These are phyloP conservation scores for Drosophila cardini DNA, from an alignment of 1,140 invertebrate species.

Conservation along the genomic window DNA sequence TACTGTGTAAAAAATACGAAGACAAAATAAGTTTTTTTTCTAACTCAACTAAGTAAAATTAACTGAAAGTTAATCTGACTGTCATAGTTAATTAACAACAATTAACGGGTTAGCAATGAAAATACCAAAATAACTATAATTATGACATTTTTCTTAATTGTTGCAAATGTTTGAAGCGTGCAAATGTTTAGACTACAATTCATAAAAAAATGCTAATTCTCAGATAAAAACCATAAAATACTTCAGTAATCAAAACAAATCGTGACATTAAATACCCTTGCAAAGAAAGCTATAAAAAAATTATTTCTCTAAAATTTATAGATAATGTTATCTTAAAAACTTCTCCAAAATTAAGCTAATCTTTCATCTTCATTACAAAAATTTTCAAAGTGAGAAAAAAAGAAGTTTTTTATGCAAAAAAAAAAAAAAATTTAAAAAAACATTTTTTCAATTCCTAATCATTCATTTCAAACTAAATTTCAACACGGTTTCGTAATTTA, in stretches of 20 bases:
- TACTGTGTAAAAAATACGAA: not conserved
- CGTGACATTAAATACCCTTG: slow-evolving; percentile 1
- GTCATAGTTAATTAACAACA: slow-evolving; percentile 48
- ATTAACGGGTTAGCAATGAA: not conserved
- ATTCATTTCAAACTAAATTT: too few relatives aligned
- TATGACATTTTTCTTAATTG: slow-evolving; percentile 26
- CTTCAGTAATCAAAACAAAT: not conserved
- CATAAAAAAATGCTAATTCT: slow-evolving; percentile 19
- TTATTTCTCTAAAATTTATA: too few relatives aligned
- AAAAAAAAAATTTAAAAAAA: too few relatives aligned
- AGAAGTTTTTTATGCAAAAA: too few relatives aligned
- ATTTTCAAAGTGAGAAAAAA: too few relatives aligned
- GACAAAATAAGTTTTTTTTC: not conserved
- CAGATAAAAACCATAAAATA: not conserved
- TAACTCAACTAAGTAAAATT: slow-evolving; percentile 40
- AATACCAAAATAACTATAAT: slow-evolving; percentile 9
- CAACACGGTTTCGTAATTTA: too few relatives aligned
- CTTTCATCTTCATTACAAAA: too few relatives aligned
- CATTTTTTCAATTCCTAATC: too few relatives aligned
- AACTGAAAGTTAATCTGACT: slow-evolving; percentile 57
- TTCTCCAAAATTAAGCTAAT: too few relatives aligned
- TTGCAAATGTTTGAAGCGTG: slow-evolving; percentile 49
- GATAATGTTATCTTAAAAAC: too few relatives aligned
- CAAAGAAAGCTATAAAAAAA: not conserved
- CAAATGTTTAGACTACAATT: slow-evolving; percentile 46